Evolutionary conservation across 2,797 vertebrate species (phyloP).

Genomic region (Eulemur albifrons): DNA sequence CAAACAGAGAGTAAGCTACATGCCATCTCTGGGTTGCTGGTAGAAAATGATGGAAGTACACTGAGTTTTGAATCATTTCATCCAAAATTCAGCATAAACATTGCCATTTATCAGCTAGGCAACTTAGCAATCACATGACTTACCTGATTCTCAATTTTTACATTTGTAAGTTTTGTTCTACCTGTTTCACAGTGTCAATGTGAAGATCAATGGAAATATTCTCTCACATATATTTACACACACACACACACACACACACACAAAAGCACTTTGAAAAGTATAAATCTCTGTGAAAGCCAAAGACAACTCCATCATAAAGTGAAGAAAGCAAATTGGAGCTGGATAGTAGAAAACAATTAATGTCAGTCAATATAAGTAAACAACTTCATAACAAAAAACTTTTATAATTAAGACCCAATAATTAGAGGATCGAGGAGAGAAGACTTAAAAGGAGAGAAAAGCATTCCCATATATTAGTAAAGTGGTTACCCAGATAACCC

Average conservation of each 20-base stretch:
- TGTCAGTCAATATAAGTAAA: background rate
- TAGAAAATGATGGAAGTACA: background rate
- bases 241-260: background rate
- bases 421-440: background rate
- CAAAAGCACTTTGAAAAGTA: background rate
- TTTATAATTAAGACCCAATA: background rate
- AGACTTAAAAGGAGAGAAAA: background rate
- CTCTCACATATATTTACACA: background rate
- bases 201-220: background rate
- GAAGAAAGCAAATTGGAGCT: background rate
- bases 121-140: background rate
- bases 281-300: slow-evolving; percentile 7
- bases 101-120: background rate
- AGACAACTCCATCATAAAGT: background rate
- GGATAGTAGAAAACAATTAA: background rate
- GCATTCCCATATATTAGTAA: background rate
- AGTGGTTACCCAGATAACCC: background rate
- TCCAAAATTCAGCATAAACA: background rate
- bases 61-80: background rate
- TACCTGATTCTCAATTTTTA: background rate
- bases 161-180: background rate
- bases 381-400: background rate
- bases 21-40: background rate
- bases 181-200: background rate
- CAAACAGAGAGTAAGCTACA: background rate